Base-by-base conservation (phyloP, 2,888 invertebrate genomes). In the Microctonus brassicae region DNA sequence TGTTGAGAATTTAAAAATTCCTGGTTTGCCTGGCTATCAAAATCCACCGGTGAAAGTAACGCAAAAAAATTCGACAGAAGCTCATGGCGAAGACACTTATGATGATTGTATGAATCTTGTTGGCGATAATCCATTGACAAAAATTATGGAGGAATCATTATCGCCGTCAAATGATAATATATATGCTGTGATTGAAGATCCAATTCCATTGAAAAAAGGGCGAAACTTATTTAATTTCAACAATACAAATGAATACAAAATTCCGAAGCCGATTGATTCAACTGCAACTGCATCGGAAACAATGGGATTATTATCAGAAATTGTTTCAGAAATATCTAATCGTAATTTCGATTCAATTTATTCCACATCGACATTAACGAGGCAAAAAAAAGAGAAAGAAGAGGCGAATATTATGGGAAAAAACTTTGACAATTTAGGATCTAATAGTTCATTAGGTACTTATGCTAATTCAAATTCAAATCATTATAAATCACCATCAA, bases 261-360 rank as follows among this genome's bases (percentile, higher is more conserved):
- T 88, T 0, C 90, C 91, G 0, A 90, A 89, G 0, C 89, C 87
- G 33, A 88, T 90, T 0, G 90, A 91, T 67, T 88, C 88, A 57
- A 84, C 88, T 0, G 5, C 73, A 1, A 77, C 71, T 13, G 10
- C 70, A 20, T n/a, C 88, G 0, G 81, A 80, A 75, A 93, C 92
- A 75, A 91, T 94, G 89, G 95, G 95, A 0, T 87, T 96, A 22
- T 87, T 96, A 0, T 94, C 95, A 7, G 96, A 96, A 88, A 96
- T 96, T 72, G 96, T 96, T 0, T 92, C 92, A 55, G 96, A 96
- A 87, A 96, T 96, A 81, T 95, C 96, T 80, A 94, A 93, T 80
- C 89, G 95, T 36, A 96, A 96, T 84, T 93, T 94, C 42, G 95
- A 96, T 79, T 95, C 95, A 0, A 95, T 96, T 78, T 96, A 96